phyloP scores from a whole-genome alignment of 2,888 invertebrate species.

The Brenthis hecate region DNA sequence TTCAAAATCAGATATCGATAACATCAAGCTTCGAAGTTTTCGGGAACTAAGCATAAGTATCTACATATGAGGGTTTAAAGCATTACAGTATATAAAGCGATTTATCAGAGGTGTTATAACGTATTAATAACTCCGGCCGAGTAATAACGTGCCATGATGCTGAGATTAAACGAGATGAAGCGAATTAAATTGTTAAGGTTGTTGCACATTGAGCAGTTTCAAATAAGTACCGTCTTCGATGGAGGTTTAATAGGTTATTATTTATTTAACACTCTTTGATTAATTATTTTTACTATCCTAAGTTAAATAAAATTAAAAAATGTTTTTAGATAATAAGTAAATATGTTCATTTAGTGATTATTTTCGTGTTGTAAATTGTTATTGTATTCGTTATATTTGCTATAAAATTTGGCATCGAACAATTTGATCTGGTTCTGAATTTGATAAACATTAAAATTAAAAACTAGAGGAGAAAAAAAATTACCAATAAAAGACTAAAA shows the following conservation, averaged over 20 bases:
- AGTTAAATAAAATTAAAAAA: no score
- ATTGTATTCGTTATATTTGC: no score
- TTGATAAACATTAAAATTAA: neutral
- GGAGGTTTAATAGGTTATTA: no score
- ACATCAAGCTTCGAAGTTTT: neutral
- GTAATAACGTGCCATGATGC: constrained; percentile 71
- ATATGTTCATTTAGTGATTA: no score
- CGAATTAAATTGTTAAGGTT: constrained; percentile 52
- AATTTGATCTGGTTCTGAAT: neutral
- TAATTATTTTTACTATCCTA: no score
- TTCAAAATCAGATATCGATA: neutral
- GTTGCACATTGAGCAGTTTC: constrained; percentile 44
- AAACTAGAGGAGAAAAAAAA: constrained; percentile 16
- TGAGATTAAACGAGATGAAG: constrained; percentile 51
- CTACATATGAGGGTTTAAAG: constrained; percentile 8
- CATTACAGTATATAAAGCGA: constrained; percentile 29
- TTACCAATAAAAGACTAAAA: constrained; percentile 30
- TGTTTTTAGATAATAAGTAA: no score
- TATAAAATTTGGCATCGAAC: neutral
- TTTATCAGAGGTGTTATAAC: constrained; percentile 45
- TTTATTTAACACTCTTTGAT: no score
- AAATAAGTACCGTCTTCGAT: neutral
- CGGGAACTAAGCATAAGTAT: constrained; percentile 2
- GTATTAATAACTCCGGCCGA: constrained; percentile 57
- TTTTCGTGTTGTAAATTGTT: no score